Conservation (phyloP, 2,888 invertebrate genomes). For the Steinernema carpocapsae region DNA sequence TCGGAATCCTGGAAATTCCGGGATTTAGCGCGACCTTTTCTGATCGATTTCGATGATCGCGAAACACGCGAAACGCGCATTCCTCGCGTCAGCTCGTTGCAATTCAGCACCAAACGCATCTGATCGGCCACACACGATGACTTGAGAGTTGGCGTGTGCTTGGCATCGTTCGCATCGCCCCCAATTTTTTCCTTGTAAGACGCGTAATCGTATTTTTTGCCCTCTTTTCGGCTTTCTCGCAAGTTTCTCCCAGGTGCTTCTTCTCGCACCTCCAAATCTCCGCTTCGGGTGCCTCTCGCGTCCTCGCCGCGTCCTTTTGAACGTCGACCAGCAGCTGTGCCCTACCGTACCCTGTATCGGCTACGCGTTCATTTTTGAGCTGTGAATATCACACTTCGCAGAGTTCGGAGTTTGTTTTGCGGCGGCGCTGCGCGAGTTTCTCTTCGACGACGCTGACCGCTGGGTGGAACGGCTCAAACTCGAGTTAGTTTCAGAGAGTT, state of each 20-base stretch:
- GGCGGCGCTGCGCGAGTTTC: background rate
- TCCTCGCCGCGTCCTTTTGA: background rate
- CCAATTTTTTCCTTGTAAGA: background rate
- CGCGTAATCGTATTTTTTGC: background rate
- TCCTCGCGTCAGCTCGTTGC: too few species aligned
- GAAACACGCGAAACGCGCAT: too few species aligned
- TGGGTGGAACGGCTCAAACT: background rate
- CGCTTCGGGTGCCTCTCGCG: background rate
- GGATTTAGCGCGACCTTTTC: too few species aligned
- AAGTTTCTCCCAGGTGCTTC: background rate
- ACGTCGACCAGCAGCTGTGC: background rate
- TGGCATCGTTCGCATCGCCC: background rate
- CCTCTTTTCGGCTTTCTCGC: too few species aligned
- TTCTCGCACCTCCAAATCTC: background rate
- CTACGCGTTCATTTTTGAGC: conserved; percentile 22
- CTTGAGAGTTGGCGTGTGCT: background rate
- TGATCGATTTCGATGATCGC: too few species aligned
- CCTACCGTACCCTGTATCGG: conserved; percentile 16
- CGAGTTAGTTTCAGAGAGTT: background rate
- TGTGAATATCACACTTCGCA: conserved; percentile 8
- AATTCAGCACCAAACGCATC: too few species aligned
- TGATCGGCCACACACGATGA: conserved; percentile 7
- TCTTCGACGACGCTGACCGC: background rate
- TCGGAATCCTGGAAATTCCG: too few species aligned
- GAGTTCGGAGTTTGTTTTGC: conserved; percentile 22